Percentiles rank a stretch among this genome's conserved stretches.
These are phyloP conservation scores for Orgyia antiqua DNA, from an alignment of 2,888 invertebrate genomes.

Conservation along the genomic window DNA sequence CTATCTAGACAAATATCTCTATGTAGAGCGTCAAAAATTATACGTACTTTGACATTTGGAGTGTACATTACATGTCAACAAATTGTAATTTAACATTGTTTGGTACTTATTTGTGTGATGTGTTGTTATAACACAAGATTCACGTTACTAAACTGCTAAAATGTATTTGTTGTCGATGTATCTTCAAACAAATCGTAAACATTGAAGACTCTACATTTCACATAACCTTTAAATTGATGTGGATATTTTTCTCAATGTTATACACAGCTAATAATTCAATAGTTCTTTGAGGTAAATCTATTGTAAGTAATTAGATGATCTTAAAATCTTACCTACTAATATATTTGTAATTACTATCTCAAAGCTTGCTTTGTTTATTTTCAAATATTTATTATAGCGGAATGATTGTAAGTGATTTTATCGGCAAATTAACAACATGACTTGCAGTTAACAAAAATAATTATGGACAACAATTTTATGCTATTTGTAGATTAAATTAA, in stretches of 20 bases:
- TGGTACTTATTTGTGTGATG: slow-evolving; percentile 10
- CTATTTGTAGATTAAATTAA: neutral
- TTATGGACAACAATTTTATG: slow-evolving; percentile 1
- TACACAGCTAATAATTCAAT: no score
- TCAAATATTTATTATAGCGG: no score
- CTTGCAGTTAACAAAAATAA: slow-evolving; percentile 4
- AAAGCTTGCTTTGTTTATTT: no score
- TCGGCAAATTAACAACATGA: slow-evolving; percentile 4
- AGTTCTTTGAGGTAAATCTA: no score
- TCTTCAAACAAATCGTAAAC: slow-evolving; percentile 24
- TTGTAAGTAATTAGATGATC: no score
- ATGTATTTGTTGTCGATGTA: slow-evolving; percentile 1
- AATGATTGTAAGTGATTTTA: neutral
- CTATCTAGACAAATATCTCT: slow-evolving; percentile 44
- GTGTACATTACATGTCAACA: slow-evolving; percentile 53
- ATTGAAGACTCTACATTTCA: slow-evolving; percentile 5
- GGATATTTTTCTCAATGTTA: no score
- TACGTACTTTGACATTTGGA: slow-evolving; percentile 59
- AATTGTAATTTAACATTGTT: slow-evolving; percentile 31
- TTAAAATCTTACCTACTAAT: no score
- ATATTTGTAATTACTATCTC: no score
- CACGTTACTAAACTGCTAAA: neutral
- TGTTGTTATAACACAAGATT: slow-evolving; percentile 8
- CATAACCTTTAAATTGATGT: slow-evolving; percentile 27
- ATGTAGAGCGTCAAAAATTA: slow-evolving; percentile 34